Conservation (phyloP, 1,140 invertebrate species). For the Drosophila yakuba region DNA sequence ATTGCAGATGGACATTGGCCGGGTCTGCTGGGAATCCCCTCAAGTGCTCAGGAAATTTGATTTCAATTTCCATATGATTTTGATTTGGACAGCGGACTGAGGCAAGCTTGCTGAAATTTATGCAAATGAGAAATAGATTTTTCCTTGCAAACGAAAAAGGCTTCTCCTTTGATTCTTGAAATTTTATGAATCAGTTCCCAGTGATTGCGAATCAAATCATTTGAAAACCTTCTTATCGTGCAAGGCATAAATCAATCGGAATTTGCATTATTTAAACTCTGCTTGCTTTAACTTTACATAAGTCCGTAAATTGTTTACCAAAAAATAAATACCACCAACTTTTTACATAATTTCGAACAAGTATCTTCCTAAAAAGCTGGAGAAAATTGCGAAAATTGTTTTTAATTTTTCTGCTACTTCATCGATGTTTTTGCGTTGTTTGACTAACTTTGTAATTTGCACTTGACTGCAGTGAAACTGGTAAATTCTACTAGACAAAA, state of each 20-base stretch:
- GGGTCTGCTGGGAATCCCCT: conserved; percentile 41
- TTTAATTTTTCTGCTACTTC: conserved; percentile 15
- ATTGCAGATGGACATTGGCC: conserved; percentile 53
- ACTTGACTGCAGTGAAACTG: conserved; percentile 34
- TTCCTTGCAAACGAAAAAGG: conserved; percentile 7
- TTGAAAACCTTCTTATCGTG: background rate
- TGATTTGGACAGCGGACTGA: conserved; percentile 12
- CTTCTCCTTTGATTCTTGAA: background rate
- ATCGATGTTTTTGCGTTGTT: conserved; percentile 11
- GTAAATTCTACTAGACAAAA: conserved; percentile 6
- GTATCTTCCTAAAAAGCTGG: background rate
- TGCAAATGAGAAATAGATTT: conserved; percentile 44
- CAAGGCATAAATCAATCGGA: background rate
- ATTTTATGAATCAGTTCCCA: conserved; percentile 10
- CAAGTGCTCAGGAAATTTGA: conserved; percentile 76
- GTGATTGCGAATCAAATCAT: conserved; percentile 29
- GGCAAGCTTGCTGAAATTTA: conserved; percentile 24
- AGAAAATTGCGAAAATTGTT: conserved; percentile 7
- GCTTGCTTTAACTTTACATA: background rate
- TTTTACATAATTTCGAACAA: background rate
- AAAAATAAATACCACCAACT: background rate
- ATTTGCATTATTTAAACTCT: background rate
- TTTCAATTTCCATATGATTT: conserved; percentile 79
- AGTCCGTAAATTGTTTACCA: background rate
- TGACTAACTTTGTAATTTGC: conserved; percentile 37